Evolutionary conservation across 1,140 invertebrate species (phyloP).

Genomic region (Platyura marginata): DNA sequence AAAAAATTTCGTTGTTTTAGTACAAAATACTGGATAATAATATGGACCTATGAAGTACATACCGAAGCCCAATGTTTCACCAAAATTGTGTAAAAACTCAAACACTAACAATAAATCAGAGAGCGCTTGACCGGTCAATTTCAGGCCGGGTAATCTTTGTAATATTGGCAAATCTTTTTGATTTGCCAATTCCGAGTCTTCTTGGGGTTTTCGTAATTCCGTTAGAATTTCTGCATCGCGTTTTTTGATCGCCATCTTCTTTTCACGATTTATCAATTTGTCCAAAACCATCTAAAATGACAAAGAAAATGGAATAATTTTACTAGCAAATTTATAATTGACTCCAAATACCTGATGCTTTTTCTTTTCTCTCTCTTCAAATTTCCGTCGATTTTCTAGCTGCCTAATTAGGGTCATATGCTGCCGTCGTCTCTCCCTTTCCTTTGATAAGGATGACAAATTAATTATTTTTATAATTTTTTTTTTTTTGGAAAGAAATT

Average conservation of each 20-base stretch:
- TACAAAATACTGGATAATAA: background rate
- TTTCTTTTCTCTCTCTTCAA: constrained; percentile 75
- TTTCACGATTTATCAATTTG: constrained; percentile 33
- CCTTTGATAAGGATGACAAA: constrained; percentile 31
- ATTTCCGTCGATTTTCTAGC: constrained; percentile 63
- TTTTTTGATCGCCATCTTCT: constrained; percentile 60
- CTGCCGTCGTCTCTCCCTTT: constrained; percentile 74
- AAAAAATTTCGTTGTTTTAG: constrained; percentile 1
- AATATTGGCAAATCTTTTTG: constrained; percentile 55
- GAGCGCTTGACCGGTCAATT: constrained; percentile 70
- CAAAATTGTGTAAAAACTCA: constrained; percentile 92
- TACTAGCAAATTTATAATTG: background rate
- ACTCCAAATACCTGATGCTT: constrained; percentile 37
- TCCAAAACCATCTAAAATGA: constrained; percentile 14
- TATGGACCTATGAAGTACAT: constrained; percentile 14
- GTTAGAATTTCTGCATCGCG: constrained; percentile 69
- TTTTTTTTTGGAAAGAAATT: too few species aligned
- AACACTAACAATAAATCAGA: constrained; percentile 83
- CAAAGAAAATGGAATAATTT: background rate
- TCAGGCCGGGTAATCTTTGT: constrained; percentile 60
- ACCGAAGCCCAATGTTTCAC: constrained; percentile 83
- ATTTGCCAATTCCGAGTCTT: constrained; percentile 62
- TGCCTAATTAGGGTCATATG: constrained; percentile 77
- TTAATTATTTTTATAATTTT: too few species aligned
- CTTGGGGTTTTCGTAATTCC: constrained; percentile 70